Percentiles rank a stretch among this genome's conserved stretches.
Evolutionary conservation across 2,113 vertebrate species (phyloP).

Genomic region (Pyrgilauda ruficollis): DNA sequence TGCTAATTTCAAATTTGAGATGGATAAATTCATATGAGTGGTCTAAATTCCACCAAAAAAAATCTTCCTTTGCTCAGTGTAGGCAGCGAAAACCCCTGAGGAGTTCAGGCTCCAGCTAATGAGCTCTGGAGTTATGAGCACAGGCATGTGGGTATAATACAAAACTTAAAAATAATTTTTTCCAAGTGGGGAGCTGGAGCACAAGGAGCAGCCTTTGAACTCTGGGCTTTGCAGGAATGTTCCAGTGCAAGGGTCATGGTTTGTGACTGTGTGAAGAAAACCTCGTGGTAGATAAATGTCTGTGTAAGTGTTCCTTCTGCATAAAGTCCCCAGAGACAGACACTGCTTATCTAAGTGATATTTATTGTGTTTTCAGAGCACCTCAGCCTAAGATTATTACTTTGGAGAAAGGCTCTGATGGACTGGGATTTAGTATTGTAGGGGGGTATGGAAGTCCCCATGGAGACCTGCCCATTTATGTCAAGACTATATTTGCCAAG

Average conservation of each 20-base stretch:
- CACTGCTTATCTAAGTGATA: conserved; percentile 58
- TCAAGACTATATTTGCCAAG: conserved; percentile 98
- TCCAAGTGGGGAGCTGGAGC: not conserved
- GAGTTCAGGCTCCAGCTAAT: not conserved
- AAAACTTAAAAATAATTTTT: not conserved
- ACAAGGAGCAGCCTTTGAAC: not conserved
- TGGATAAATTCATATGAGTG: not conserved
- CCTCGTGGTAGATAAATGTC: not conserved
- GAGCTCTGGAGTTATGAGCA: not conserved
- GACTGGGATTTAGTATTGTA: conserved; percentile 96
- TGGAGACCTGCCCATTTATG: conserved; percentile 96
- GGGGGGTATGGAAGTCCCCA: conserved; percentile 94
- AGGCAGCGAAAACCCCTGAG: not conserved
- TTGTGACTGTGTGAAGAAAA: not conserved
- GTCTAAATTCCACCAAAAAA: not conserved
- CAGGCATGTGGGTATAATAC: not conserved
- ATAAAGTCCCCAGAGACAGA: conserved; percentile 24
- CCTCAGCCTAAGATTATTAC: conserved; percentile 84
- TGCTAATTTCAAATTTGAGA: not conserved
- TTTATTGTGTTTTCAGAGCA: conserved; percentile 81
- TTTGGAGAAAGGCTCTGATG: conserved; percentile 93
- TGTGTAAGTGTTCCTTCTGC: conserved; percentile 47
- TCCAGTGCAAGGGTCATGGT: not conserved
- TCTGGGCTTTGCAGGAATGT: not conserved
- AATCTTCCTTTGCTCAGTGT: not conserved